phyloP scores from a whole-genome alignment of 2,113 vertebrate species.

The Raphicerus campestris region DNA sequence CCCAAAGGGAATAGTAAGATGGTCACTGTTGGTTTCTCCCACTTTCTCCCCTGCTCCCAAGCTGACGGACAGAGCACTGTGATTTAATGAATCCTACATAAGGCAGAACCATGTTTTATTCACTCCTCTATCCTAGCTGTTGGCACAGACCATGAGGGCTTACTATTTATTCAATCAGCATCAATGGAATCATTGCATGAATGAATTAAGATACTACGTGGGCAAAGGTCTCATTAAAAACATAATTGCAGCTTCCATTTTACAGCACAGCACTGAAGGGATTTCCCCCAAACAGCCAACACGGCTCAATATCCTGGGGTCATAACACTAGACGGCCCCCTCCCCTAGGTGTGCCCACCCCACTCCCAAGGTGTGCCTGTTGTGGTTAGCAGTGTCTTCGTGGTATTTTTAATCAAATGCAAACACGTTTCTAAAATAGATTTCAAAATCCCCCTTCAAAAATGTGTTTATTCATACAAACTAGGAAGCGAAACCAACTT shows the following conservation, averaged over 20 bases:
- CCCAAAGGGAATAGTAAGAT: background rate
- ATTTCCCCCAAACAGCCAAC: conserved; percentile 18
- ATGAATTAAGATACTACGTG: background rate
- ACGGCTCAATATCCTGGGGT: background rate
- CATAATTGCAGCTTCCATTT: background rate
- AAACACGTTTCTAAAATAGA: conserved; percentile 71
- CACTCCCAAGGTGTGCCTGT: conserved; percentile 35
- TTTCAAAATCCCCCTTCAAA: conserved; percentile 67
- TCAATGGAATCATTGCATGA: background rate
- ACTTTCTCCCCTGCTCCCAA: background rate
- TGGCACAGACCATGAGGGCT: background rate
- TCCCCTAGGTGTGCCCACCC: conserved; percentile 6
- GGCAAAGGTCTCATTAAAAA: background rate
- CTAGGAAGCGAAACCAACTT: conserved; percentile 69
- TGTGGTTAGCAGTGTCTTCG: background rate
- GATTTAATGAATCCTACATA: background rate
- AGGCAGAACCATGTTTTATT: background rate
- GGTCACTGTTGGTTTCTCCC: background rate
- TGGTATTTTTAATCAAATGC: conserved; percentile 69
- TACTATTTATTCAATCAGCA: background rate
- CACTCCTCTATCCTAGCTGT: background rate
- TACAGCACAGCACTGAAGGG: conserved; percentile 19
- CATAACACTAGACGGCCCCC: background rate
- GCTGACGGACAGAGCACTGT: background rate
- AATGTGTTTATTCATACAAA: conserved; percentile 63